Evolutionary conservation across 2,113 vertebrate genomes (phyloP).

Genomic region (Jacana jacana): DNA sequence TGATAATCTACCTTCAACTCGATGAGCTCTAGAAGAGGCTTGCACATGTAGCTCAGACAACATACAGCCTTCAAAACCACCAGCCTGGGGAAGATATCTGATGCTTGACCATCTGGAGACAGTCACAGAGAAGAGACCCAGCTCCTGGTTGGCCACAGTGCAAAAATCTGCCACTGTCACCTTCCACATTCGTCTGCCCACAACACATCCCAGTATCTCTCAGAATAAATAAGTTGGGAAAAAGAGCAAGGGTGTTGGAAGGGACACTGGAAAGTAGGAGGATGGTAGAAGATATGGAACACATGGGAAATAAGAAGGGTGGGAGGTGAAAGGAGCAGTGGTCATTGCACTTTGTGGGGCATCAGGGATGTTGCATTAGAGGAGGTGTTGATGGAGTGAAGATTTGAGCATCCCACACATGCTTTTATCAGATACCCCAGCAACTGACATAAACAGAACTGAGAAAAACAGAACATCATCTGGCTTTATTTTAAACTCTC

Average conservation of each 20-base stretch:
- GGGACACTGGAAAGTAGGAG: not conserved
- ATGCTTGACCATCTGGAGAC: not conserved
- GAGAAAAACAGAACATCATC: not conserved
- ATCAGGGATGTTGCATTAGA: not conserved
- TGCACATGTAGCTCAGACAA: fast-evolving
- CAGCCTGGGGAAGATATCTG: not conserved
- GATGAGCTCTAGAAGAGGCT: not conserved
- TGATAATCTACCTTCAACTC: not conserved
- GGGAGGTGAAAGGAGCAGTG: not conserved
- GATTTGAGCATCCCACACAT: not conserved
- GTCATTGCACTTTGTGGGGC: not conserved
- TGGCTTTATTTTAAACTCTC: not conserved
- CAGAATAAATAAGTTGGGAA: not conserved
- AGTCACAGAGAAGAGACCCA: not conserved
- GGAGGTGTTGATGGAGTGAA: slow-evolving; percentile 15
- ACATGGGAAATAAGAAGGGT: not conserved
- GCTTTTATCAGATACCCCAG: not conserved
- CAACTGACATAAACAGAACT: not conserved
- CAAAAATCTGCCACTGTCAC: not conserved
- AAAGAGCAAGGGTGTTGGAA: not conserved
- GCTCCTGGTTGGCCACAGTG: not conserved
- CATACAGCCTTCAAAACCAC: not conserved
- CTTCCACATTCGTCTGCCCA: not conserved
- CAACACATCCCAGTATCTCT: not conserved
- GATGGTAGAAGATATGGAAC: not conserved